Percentiles rank a stretch among this genome's conserved stretches.
phyloP scores from a whole-genome alignment of 2,113 vertebrate species.

The Microtus richardsoni region DNA sequence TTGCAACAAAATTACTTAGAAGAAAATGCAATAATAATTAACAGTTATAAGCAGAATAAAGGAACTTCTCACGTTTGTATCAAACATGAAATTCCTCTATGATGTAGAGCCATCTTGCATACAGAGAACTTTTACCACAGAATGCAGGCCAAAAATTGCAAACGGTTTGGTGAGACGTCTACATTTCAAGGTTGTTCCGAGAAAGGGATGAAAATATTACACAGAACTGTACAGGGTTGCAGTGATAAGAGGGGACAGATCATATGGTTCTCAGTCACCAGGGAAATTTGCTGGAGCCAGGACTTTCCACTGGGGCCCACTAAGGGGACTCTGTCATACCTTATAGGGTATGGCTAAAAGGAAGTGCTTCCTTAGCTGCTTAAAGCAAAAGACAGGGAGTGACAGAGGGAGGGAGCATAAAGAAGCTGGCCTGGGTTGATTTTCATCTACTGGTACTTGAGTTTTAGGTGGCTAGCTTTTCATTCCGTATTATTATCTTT shows the following conservation, averaged over 20 bases:
- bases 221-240: not conserved
- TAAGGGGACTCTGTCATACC: not conserved
- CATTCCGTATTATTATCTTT: not conserved
- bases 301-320: not conserved
- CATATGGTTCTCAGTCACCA: not conserved
- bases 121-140: not conserved
- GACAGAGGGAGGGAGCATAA: not conserved
- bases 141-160: not conserved
- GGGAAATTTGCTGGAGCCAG: not conserved
- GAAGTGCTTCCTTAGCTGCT: too few relatives aligned
- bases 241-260: not conserved
- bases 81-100: constrained; percentile 18
- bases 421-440: not conserved
- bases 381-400: not conserved
- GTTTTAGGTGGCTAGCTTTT: not conserved
- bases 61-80: constrained; percentile 15
- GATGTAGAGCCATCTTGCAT: not conserved
- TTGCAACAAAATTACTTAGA: constrained; percentile 34
- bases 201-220: not conserved
- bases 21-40: constrained; percentile 32
- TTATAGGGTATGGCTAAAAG: not conserved
- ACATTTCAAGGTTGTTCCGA: not conserved
- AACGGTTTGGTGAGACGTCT: not conserved
- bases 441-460: not conserved
- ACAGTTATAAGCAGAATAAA: not conserved